phyloP scores from a whole-genome alignment of 1,140 invertebrate genomes.

The Hyposmocoma kahamanoa region DNA sequence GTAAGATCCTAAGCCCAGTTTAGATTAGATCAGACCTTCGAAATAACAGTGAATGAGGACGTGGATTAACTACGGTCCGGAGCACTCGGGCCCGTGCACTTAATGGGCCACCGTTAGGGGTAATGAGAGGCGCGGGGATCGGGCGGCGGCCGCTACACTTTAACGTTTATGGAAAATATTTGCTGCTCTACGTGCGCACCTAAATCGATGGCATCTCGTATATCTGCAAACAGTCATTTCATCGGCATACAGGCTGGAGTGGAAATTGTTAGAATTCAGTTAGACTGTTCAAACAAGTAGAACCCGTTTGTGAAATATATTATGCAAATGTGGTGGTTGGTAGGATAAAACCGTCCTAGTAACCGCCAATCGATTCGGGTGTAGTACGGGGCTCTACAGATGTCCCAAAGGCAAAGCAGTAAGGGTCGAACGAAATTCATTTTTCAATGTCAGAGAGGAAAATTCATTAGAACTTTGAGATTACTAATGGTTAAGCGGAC shows the following conservation, averaged over 20 bases:
- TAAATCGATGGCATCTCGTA: too few species aligned
- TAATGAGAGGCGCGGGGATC: conserved; percentile 56
- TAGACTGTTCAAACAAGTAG: not conserved
- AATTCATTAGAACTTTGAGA: conserved; percentile 74
- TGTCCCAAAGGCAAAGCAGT: conserved; percentile 48
- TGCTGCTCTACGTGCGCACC: conserved; percentile 23
- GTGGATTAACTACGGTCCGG: conserved; percentile 72
- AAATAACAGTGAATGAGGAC: conserved; percentile 74
- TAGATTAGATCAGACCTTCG: conserved; percentile 73
- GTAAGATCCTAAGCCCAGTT: conserved; percentile 69
- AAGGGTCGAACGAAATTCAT: conserved; percentile 67
- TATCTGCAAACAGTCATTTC: too few species aligned
- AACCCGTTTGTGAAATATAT: not conserved
- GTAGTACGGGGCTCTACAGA: conserved; percentile 39
- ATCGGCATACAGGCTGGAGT: too few species aligned
- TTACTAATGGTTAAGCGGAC: conserved; percentile 72
- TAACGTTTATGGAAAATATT: conserved; percentile 36
- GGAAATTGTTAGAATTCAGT: too few species aligned
- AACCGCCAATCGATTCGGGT: conserved; percentile 40
- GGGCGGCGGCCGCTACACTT: conserved; percentile 17
- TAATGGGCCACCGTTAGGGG: conserved; percentile 66
- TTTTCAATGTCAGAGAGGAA: conserved; percentile 71
- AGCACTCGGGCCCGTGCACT: conserved; percentile 65
- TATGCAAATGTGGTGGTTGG: conserved; percentile 25
- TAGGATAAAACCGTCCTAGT: conserved; percentile 21